Conservation (phyloP, 2,797 vertebrate species). For the Lindbergichthys nudifrons region DNA sequence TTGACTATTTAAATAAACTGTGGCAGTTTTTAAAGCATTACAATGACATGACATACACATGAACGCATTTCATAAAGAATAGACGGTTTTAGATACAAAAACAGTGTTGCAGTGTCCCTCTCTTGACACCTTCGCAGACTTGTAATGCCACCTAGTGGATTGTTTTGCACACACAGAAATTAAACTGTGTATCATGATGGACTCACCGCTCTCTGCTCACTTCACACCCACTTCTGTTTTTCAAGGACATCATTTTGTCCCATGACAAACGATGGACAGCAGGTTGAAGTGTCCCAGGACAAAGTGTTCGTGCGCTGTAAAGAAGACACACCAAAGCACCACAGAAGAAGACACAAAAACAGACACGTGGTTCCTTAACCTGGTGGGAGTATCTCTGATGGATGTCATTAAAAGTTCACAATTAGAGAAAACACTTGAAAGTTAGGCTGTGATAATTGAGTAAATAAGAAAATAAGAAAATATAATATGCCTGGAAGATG, state of each 20-base stretch:
- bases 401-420: neutral
- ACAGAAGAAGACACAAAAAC: slow-evolving; percentile 47
- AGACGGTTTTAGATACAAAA: neutral
- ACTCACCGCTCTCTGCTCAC: neutral
- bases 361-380: neutral
- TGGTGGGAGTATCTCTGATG: slow-evolving; percentile 1
- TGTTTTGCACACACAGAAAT: neutral
- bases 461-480: slow-evolving; percentile 17
- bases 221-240: slow-evolving; percentile 29
- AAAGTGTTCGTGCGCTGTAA: slow-evolving; percentile 90
- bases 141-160: slow-evolving; percentile 74
- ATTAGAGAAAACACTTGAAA: neutral
- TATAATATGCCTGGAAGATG: slow-evolving; percentile 3
- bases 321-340: slow-evolving; percentile 41
- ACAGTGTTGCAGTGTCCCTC: neutral
- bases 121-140: slow-evolving; percentile 2
- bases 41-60: neutral
- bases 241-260: slow-evolving; percentile 89
- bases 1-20: neutral
- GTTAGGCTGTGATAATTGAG: slow-evolving; percentile 16
- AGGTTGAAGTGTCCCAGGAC: slow-evolving; percentile 84
- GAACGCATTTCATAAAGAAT: neutral
- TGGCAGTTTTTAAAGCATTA: neutral
- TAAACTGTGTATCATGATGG: neutral
- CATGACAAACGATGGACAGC: slow-evolving; percentile 80